Evolutionary conservation across 2,888 invertebrate species (phyloP), one percentile per base, ranked within the genome.

Genomic region (Drosophila koepferae): DNA sequence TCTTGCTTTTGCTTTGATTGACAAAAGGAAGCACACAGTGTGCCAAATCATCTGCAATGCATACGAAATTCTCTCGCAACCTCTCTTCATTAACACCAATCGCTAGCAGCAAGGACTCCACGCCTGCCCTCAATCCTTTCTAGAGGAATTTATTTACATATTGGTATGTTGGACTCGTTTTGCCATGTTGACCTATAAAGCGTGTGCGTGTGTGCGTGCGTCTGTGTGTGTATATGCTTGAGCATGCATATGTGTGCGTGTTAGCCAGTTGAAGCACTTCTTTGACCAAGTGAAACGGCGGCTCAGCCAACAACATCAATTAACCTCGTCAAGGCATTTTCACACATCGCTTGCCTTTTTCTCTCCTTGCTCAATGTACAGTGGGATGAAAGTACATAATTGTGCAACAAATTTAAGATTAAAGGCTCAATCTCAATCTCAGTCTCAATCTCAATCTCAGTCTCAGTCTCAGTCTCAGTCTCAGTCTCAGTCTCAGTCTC

Each of bases 251-350:
- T n/a, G 38, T 53, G 55, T 64, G 41, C 20, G 23, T 44, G 28
- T 55, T 71, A 63, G 59, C 41, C 63, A 59, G 71, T 34, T 63
- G 53, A 72, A 78, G 72, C 77, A 76, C 71, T 75, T 74, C 66
- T 80, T 76, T 66, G 80, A 53, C 66, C 77, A 71, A 77, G 66
- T 67, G 40, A 76, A 77, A 62, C 72, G 68, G 56, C 58, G 54
- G 65, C 72, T 77, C 65, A 78, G 43, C 62, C 70, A 67, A 62
- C 80, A 85, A 87, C 69, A 71, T 77, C 86, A 88, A 83, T 83
- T 88, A 83, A 64, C 74, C 54, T 60, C 67, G 63, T 75, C 60
- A 69, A 71, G 67, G 72, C 54, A 68, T 79, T 72, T 78, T 46
- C 60, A 63, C 51, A 67, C 63, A 41, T 36, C 41, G 43, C 49